Evolutionary conservation across 2,888 invertebrate species (phyloP).

Genomic region (Hypomecis atomaria): DNA sequence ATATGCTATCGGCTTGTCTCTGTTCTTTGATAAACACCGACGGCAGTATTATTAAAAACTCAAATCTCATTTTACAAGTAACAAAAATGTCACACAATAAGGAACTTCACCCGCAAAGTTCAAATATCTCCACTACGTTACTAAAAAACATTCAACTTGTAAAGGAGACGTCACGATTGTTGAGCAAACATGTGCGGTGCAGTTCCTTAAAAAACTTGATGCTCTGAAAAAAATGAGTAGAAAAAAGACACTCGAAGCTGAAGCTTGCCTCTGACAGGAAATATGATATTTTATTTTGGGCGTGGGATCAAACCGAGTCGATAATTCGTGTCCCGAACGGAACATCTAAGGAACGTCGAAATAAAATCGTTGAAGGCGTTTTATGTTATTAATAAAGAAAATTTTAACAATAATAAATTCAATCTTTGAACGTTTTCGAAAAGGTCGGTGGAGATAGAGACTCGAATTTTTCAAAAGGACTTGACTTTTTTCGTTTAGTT

Average conservation of each 20-base stretch:
- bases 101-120: constrained; percentile 8
- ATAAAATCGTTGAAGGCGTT: constrained; percentile 76
- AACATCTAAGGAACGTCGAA: constrained; percentile 74
- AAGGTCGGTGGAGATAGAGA: constrained; percentile 42
- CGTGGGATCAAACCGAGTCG: constrained; percentile 83
- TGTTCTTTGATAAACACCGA: constrained; percentile 6
- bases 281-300: constrained; percentile 85
- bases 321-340: constrained; percentile 80
- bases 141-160: constrained; percentile 49
- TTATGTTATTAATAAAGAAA: constrained; percentile 70
- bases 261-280: constrained; percentile 82
- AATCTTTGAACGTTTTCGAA: constrained; percentile 57
- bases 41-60: not conserved
- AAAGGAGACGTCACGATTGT: constrained; percentile 69
- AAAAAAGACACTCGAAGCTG: constrained; percentile 78
- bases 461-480: constrained; percentile 52
- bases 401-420: constrained; percentile 58
- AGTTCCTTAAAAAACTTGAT: constrained; percentile 78
- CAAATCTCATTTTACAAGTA: constrained; percentile 35
- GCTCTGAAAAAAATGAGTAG: constrained; percentile 62
- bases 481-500: constrained; percentile 22
- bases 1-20: not conserved
- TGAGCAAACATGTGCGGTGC: constrained; percentile 81
- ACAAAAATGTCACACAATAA: constrained; percentile 20
- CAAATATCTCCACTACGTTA: constrained; percentile 14